phyloP scores from a whole-genome alignment of 2,797 vertebrate species.

The Lycodopsis pacificus region DNA sequence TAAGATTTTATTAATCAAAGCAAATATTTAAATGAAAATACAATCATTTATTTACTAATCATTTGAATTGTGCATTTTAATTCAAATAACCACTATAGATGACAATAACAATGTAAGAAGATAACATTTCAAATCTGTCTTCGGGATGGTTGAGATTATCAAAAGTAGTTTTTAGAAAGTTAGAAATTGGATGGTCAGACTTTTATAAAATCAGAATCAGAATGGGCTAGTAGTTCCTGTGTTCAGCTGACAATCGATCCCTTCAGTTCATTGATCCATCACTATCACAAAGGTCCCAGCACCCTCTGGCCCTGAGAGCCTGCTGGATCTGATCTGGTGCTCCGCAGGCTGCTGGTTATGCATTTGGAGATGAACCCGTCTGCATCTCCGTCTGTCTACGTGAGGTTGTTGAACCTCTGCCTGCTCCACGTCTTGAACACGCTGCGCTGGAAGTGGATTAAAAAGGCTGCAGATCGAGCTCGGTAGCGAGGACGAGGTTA shows the following conservation, averaged over 20 bases:
- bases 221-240: background rate
- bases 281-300: too few relatives aligned
- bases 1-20: background rate
- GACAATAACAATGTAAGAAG: background rate
- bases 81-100: background rate
- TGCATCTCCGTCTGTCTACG: background rate
- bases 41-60: too few relatives aligned
- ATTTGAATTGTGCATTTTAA: background rate
- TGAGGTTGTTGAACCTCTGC: slow-evolving; percentile 1
- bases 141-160: too few relatives aligned
- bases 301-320: too few relatives aligned
- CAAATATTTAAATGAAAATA: background rate
- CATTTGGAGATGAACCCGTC: background rate
- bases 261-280: background rate
- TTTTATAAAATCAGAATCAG: too few relatives aligned
- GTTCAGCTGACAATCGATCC: background rate
- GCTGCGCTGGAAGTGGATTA: slow-evolving; percentile 7
- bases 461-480: background rate
- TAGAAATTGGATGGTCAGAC: background rate
- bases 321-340: too few relatives aligned
- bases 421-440: background rate
- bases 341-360: background rate
- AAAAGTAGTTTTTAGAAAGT: too few relatives aligned
- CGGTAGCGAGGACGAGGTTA: slow-evolving; percentile 19
- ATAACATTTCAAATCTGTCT: too few relatives aligned